Evolutionary conservation across 1,140 invertebrate species (phyloP).

Genomic region (Parapsyche elsis): DNA sequence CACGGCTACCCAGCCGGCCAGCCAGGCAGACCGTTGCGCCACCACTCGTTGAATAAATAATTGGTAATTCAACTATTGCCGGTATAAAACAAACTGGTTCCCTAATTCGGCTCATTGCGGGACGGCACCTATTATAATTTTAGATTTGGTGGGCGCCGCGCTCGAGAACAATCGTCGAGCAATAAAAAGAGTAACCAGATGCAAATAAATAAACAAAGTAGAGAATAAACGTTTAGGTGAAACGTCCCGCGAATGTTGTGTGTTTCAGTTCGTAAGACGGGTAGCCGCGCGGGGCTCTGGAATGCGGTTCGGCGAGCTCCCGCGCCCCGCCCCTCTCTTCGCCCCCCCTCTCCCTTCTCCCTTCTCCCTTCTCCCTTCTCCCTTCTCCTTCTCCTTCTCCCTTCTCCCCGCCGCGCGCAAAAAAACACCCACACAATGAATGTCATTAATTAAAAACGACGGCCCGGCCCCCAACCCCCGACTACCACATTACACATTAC

Average conservation of each 20-base stretch:
- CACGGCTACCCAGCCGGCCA: too few species aligned
- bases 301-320: constrained; percentile 10
- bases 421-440: constrained; percentile 32
- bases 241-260: constrained; percentile 20
- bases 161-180: too few species aligned
- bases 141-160: too few species aligned
- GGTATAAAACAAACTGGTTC: too few species aligned
- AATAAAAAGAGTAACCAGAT: too few species aligned
- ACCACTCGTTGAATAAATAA: too few species aligned
- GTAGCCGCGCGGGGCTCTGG: constrained; percentile 28
- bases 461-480: not conserved
- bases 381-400: not conserved
- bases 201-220: not conserved
- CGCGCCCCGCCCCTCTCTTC: not conserved
- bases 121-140: too few species aligned
- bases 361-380: not conserved
- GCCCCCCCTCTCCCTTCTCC: not conserved
- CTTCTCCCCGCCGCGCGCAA: not conserved
- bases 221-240: not conserved
- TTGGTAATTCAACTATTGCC: too few species aligned
- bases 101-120: too few species aligned
- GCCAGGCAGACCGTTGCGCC: too few species aligned
- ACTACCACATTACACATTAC: too few species aligned
- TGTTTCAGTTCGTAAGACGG: constrained; percentile 6
- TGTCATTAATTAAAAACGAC: constrained; percentile 35